Evolutionary conservation across 2,888 invertebrate species (phyloP), one percentile per base, ranked within the genome.

Genomic region (Drosophila mimetica): DNA sequence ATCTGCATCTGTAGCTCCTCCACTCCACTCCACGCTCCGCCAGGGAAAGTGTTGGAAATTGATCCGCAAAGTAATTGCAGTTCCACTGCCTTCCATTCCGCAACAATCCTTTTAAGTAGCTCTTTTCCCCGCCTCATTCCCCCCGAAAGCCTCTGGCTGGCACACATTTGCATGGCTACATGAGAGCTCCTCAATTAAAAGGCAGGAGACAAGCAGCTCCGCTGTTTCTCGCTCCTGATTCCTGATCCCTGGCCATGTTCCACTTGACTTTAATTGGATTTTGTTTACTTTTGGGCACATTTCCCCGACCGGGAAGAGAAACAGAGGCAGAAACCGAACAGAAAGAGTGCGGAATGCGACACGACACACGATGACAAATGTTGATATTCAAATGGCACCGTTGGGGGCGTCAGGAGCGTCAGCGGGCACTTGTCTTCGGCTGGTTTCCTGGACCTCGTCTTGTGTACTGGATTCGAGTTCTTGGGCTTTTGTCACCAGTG

Each of bases 281-380:
- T 72, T 79, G 79, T 84, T 80, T 85, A 81, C 75, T 85, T 86
- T 87, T 87, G 79, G 79, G 67, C 82, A 85, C 85, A 78, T 84
- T 83, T 86, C 64, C 30, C 11, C 82, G 60, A 63, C 55, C 55
- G 54, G 64, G 36, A 53, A 48, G 71, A 71, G 80, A 73, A 14
- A 14, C 36, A 37, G 36, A 14, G 14, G 14, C 36, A 37, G 36
- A 11, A 8, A 8, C 36, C 3, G 41, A 41, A 22, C 22, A 42
- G 42, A 22, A 71, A 58, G 66, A 46, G 70, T 64, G 79, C 74
- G 85, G 82, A 77, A 87, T 87, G 82, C 77, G 55, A 69, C 83
- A 87, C 83, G 88, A 85, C 88, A 87, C 83, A 85, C 79, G 84
- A 84, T 87, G 84, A 88, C 84, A 85, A 84, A 84, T 84, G 84